Percentiles rank a stretch among this genome's conserved stretches.
Evolutionary conservation across 2,113 vertebrate species (phyloP).

Genomic region (Elanoides forficatus): DNA sequence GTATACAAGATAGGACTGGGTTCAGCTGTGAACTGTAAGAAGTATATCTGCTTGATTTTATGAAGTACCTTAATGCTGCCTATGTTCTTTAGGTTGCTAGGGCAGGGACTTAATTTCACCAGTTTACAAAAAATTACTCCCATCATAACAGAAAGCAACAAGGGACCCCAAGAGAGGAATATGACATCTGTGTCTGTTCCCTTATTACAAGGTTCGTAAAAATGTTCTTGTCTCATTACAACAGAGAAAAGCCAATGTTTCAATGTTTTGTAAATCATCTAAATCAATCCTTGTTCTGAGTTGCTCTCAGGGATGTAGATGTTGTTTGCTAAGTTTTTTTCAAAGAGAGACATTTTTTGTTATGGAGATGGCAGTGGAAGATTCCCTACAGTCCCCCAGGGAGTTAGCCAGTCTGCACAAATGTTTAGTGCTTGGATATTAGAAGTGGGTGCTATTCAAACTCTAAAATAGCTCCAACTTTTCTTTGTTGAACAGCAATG

Average conservation of each 20-base stretch:
- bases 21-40: neutral
- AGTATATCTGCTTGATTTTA: neutral
- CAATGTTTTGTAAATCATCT: neutral
- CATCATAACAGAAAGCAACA: neutral
- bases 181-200: neutral
- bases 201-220: neutral
- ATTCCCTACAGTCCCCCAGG: rapidly evolving
- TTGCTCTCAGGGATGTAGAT: neutral
- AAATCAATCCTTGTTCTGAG: neutral
- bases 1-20: neutral
- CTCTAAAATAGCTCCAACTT: neutral
- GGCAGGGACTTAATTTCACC: neutral
- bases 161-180: neutral
- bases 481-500: neutral
- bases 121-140: neutral
- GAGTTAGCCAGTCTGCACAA: neutral
- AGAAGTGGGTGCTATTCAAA: neutral
- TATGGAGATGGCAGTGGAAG: neutral
- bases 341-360: neutral
- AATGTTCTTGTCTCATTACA: neutral
- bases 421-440: neutral
- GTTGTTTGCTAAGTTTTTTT: neutral
- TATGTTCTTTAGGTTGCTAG: neutral
- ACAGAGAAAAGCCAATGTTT: neutral
- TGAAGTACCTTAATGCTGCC: neutral